A percentile compares a stretch with the other conserved stretches of the same genome.
phyloP scores from a whole-genome alignment of 2,113 vertebrate genomes.

The Corythornis vintsioides region DNA sequence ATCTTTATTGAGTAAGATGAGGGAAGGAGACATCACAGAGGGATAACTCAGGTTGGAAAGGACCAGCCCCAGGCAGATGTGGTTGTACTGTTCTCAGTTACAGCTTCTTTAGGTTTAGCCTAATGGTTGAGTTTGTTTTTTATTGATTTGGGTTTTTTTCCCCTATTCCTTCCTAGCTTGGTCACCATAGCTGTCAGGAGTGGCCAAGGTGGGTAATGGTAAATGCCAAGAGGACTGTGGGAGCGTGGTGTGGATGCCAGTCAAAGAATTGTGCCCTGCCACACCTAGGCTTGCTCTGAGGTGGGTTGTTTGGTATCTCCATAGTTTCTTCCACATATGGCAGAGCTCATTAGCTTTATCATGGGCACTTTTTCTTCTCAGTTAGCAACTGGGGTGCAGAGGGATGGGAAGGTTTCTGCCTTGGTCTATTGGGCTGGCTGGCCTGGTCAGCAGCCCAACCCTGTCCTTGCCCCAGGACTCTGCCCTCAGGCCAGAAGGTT shows the following conservation, averaged over 20 bases:
- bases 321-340: not conserved
- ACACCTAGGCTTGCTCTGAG: not conserved
- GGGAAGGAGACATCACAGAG: not conserved
- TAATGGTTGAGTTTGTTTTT: accelerated
- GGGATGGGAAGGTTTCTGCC: not conserved
- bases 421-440: not conserved
- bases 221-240: not conserved
- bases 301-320: not conserved
- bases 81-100: not conserved
- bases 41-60: not conserved
- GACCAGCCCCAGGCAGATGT: not conserved
- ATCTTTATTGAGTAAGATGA: not conserved
- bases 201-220: not conserved
- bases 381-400: not conserved
- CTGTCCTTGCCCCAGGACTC: not conserved
- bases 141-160: not conserved
- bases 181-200: not conserved
- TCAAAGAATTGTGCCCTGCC: not conserved
- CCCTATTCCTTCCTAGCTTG: not conserved
- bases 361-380: not conserved
- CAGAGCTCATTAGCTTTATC: not conserved
- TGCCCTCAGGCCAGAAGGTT: not conserved
- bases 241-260: accelerated
- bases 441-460: not conserved
- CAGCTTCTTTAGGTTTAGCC: not conserved